Conservation (phyloP, 2,113 vertebrate species). For the Caloenas nicobarica region DNA sequence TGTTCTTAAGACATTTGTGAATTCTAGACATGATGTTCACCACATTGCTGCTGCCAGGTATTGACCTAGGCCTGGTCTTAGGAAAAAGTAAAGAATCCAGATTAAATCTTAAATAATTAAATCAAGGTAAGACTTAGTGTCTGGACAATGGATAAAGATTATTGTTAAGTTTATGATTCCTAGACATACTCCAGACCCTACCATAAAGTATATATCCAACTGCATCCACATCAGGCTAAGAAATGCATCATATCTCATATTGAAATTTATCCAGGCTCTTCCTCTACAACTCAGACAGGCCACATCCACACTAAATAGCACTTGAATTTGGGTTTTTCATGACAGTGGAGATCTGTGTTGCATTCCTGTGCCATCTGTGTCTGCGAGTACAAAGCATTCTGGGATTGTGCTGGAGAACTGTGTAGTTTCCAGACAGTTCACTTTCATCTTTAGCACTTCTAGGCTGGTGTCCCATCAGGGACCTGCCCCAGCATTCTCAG, state of each 20-base stretch:
- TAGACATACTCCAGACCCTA: neutral
- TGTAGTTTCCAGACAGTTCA: neutral
- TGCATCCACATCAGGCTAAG: neutral
- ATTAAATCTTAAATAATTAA: neutral
- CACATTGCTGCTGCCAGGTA: neutral
- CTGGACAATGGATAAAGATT: neutral
- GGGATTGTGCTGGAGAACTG: neutral
- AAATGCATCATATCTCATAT: neutral
- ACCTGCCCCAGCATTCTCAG: neutral
- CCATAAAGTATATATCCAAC: neutral
- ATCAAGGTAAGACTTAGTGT: neutral
- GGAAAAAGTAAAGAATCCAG: neutral
- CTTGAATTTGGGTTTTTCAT: neutral
- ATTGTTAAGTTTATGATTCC: neutral
- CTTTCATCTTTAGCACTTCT: neutral
- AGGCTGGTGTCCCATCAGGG: neutral
- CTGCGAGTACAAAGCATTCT: neutral
- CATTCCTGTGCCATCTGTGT: neutral
- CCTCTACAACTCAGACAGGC: neutral
- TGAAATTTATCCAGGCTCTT: neutral
- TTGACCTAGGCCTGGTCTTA: neutral
- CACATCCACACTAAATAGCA: neutral
- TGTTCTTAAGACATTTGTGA: neutral
- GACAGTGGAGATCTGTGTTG: neutral
- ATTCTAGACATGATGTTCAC: rapidly evolving